Evolutionary conservation across 2,797 vertebrate species (phyloP), one percentile per base, ranked within the genome.

Genomic region (Pogonophryne albipinna): DNA sequence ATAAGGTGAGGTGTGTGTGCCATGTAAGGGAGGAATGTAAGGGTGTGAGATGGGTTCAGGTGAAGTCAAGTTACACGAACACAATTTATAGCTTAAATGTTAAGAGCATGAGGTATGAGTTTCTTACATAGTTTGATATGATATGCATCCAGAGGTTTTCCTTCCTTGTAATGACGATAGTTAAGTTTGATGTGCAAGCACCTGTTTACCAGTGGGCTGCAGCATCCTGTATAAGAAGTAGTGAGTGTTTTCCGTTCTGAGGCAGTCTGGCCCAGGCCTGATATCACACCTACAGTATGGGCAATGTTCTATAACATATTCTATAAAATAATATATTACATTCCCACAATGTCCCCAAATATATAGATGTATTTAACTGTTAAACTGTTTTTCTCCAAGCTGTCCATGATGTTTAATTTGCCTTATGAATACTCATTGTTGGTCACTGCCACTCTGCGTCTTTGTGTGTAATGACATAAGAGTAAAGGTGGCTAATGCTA

Each of bases 11-110:
- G 71, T 83, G 50, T 41, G 34, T 50, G 16, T 50, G 34, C 4
- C 53, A 19, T 23, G 44, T 58, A 47, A 69, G 57, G 8, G 50
- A n/a, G n/a, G n/a, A n/a, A 19, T 23, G 44, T 58, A 47, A 69
- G 57, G 8, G 50, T 73, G 65, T 70, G 68, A 87, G 80, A 91
- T 89, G 90, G 89, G 88, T 78, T 87, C 56, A 89, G 78, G 17
- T 46, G 65, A 64, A 76, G 62, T 88, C 23, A 64, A 52, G 76
- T 85, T 83, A 68, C 85, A 75, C 75, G 3, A 20, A 52, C 46
- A 76, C 63, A 79, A 76, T 67, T 68, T 78, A 82, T 74, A 83
- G 63, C 23, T 63, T 80, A 34, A 55, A 82, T 38, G 4, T 80
- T 72, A 82, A 74, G 69, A 56, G 10, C 16, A 47, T 61, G 41